phyloP scores from a whole-genome alignment of 2,113 vertebrate species.

The Bagarius yarrelli region DNA sequence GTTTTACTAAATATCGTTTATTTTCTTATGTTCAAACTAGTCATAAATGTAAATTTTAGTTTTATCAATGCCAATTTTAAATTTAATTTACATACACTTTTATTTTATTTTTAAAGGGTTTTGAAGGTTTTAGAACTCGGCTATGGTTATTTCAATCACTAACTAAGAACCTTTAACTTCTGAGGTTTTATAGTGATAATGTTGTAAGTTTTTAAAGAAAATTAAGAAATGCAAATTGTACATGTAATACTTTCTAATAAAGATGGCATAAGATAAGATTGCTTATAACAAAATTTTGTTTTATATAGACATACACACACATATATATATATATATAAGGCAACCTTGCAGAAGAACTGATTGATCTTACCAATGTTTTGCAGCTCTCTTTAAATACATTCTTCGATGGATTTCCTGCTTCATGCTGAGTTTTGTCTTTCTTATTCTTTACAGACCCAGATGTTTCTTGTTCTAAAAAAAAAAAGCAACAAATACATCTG shows the following conservation, averaged over 20 bases:
- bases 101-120: too few species aligned
- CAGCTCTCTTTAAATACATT: slow-evolving; percentile 44
- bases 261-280: too few species aligned
- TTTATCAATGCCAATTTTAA: too few species aligned
- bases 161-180: not conserved
- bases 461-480: slow-evolving; percentile 51
- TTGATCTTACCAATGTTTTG: slow-evolving; percentile 63
- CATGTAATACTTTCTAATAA: too few species aligned
- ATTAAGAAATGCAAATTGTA: too few species aligned
- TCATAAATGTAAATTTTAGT: too few species aligned
- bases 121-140: not conserved
- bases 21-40: too few species aligned
- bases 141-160: not conserved
- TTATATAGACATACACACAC: too few species aligned
- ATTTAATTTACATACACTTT: too few species aligned
- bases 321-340: not conserved
- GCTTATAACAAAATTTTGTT: too few species aligned
- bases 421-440: slow-evolving; percentile 38
- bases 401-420: slow-evolving; percentile 28
- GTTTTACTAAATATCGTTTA: not conserved
- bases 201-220: too few species aligned
- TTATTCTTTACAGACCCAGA: slow-evolving; percentile 41
- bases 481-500: slow-evolving; percentile 24
- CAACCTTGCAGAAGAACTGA: not conserved
- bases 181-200: too few species aligned